A percentile compares a stretch with the other conserved stretches of the same genome.
These are phyloP conservation scores for Peromyscus polionotus DNA, from an alignment of 2,113 vertebrate genomes.

Conservation along the genomic window DNA sequence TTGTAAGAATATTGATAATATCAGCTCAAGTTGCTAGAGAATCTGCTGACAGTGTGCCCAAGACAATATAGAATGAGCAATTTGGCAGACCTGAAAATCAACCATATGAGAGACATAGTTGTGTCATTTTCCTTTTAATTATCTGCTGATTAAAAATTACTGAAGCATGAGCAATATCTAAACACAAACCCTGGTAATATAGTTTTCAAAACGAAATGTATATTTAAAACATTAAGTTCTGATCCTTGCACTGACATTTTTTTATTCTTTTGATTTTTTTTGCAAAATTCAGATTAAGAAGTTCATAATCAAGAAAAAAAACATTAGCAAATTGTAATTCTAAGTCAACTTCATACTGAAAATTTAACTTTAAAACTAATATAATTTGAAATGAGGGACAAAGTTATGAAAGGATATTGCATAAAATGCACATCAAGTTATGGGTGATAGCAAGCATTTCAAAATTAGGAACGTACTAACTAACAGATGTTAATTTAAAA, in stretches of 20 bases:
- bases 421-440: constrained; percentile 4
- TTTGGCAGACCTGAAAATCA: neutral
- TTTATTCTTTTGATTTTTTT: constrained; percentile 15
- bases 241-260: neutral
- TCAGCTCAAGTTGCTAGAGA: neutral
- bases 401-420: neutral
- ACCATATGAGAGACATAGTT: neutral
- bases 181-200: neutral
- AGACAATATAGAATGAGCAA: neutral
- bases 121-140: neutral
- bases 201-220: neutral
- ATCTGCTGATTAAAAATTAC: neutral
- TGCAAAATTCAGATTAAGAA: constrained; percentile 35
- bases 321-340: constrained; percentile 33
- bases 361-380: constrained; percentile 48
- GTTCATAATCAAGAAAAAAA: constrained; percentile 54
- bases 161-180: neutral
- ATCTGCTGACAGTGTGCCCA: neutral
- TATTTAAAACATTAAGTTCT: constrained; percentile 30
- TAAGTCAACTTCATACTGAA: constrained; percentile 42
- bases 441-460: constrained; percentile 35
- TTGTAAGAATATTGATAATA: constrained; percentile 18
- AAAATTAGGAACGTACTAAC: constrained; percentile 33
- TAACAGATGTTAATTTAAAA: constrained; percentile 29
- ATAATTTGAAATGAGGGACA: constrained; percentile 51